Base-by-base conservation (phyloP, 2,888 invertebrate species). In the Antheraea assamensis region DNA sequence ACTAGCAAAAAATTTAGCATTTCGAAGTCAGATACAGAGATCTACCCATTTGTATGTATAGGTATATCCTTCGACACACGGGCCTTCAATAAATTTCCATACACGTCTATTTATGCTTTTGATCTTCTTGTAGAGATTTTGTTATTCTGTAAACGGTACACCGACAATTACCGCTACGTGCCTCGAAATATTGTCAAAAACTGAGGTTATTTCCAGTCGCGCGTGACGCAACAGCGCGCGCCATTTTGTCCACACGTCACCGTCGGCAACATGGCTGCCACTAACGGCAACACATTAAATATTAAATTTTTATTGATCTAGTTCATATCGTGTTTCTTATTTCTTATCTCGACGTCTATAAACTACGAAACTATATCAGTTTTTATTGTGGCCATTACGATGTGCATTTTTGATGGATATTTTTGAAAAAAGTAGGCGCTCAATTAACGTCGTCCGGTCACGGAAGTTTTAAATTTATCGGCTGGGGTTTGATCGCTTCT, bases 81-180 rank as follows among this genome's bases (percentile, higher is more conserved):
- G 82, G 80, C 83, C 88, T 86, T 90, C 92, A 84, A 93, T 94
- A 94, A 92, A 93, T 93, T 91, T 90, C 91, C 86, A 92, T 86
- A 89, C 90, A 92, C 90, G 92, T 92, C 90, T 92, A 92, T 90
- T 88, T 88, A 82, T 88, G 89, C 91, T 93, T 94, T 94, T 94
- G 94, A 94, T 93, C 93, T 93, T 90, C 83, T 89, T 84, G 87
- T 83, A 85, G 85, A 84, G 83, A 84, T 88, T 91, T 93, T 91
- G 88, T 89, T 93, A 94, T 94, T 94, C 94, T 78, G 89, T 83
- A 83, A 87, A 86, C 89, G 87, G 78, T 86, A 80, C 87, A 85
- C 85, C 86, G 87, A 85, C 92, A 89, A 94, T 94, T 94, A 92
- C 93, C 80, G 80, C 82, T 85, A 94, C 94, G 93, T 94, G 94